phyloP scores from a whole-genome alignment of 2,113 vertebrate species.

The Etia nguti region DNA sequence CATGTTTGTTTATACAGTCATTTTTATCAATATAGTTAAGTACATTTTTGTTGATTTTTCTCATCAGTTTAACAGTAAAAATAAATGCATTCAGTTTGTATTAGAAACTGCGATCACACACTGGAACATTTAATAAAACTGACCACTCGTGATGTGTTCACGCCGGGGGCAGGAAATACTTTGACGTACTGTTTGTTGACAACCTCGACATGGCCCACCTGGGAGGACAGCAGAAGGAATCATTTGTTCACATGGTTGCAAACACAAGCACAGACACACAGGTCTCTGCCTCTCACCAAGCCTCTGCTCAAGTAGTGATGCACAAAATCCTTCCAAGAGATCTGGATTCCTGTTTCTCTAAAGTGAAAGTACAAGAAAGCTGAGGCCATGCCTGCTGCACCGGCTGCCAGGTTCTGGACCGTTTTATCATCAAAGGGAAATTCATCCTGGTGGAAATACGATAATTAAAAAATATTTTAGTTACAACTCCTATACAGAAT shows the following conservation, averaged over 20 bases:
- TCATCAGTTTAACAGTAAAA: not conserved
- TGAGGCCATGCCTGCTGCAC: constrained; percentile 54
- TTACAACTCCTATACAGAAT: not conserved
- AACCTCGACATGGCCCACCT: constrained; percentile 77
- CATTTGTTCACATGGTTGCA: not conserved
- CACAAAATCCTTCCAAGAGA: constrained; percentile 79
- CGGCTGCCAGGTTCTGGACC: constrained; percentile 47
- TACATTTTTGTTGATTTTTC: not conserved
- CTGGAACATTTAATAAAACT: not conserved
- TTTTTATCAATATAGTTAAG: not conserved
- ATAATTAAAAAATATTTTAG: not conserved
- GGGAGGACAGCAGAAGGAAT: not conserved
- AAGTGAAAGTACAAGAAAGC: constrained; percentile 70
- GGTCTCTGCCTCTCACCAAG: constrained; percentile 59
- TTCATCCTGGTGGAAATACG: constrained; percentile 54
- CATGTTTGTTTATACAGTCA: not conserved
- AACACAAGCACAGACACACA: not conserved
- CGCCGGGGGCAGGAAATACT: constrained; percentile 64
- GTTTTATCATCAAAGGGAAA: constrained; percentile 66
- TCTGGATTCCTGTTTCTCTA: constrained; percentile 69
- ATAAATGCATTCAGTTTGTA: not conserved
- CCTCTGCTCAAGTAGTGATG: constrained; percentile 70
- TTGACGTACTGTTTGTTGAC: constrained; percentile 77
- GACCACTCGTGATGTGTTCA: constrained; percentile 64
- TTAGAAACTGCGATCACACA: not conserved